Percentiles rank a stretch among this genome's conserved stretches.
Conservation (phyloP, 92 coral and sea anemone species). For the Desmophyllum pertusum region DNA sequence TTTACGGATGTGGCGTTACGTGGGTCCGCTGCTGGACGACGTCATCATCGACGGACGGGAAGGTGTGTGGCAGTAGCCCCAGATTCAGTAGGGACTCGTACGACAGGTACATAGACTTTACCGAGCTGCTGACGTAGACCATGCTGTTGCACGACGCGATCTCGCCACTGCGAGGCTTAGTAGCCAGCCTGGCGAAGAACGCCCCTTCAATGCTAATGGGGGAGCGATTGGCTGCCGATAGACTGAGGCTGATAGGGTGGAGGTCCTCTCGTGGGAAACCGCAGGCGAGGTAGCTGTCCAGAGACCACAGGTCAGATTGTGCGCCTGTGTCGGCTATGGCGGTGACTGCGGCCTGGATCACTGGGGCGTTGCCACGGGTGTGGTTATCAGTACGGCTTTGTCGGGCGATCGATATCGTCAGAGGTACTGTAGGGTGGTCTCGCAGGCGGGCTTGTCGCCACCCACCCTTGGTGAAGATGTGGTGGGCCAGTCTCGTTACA, state of each 20-base stretch:
- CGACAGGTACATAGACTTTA: conserved; percentile 72
- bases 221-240: conserved; percentile 82
- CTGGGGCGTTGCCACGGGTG: conserved; percentile 19
- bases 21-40: background rate
- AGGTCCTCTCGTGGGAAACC: conserved; percentile 62
- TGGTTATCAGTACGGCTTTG: conserved; percentile 15
- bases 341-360: conserved; percentile 43
- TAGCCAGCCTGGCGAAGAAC: conserved; percentile 69
- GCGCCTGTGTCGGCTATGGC: conserved; percentile 65
- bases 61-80: conserved; percentile 45
- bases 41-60: conserved; percentile 38
- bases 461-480: conserved; percentile 59
- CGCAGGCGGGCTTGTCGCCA: conserved; percentile 56
- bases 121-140: conserved; percentile 66
- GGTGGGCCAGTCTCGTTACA: conserved; percentile 35
- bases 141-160: conserved; percentile 65
- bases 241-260: conserved; percentile 49
- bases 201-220: conserved; percentile 80
- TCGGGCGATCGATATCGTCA: conserved; percentile 49
- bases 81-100: conserved; percentile 73
- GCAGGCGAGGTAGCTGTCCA: conserved; percentile 55
- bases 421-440: conserved; percentile 57
- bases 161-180: conserved; percentile 39
- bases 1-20: conserved; percentile 3
- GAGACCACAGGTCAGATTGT: conserved; percentile 66